Percentiles rank a stretch among this genome's conserved stretches.
phyloP scores from a whole-genome alignment of 2,113 vertebrate genomes.

The cattle (Bos taurus) region ARS-UCD2.0 NC_037344.1:36817001-36817500 shows the following conservation, averaged over 20 bases:
- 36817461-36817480: neutral
- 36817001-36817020: neutral
- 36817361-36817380: no score
- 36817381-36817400: neutral
- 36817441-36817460: neutral
- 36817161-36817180: neutral
- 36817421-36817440: neutral
- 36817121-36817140: neutral
- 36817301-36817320: neutral
- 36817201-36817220: neutral
- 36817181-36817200: neutral
- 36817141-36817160: neutral
- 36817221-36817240: neutral
- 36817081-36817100: neutral
- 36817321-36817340: no score
- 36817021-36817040: neutral
- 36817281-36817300: neutral
- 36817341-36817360: neutral
- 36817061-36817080: neutral
- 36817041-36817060: neutral
- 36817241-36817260: neutral
- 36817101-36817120: neutral
- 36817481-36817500: neutral
- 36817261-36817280: no score
- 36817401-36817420: neutral